A percentile compares a stretch with the other conserved stretches of the same genome.
phyloP scores from a whole-genome alignment of 2,797 vertebrate genomes.

The Aplochiton taeniatus region DNA sequence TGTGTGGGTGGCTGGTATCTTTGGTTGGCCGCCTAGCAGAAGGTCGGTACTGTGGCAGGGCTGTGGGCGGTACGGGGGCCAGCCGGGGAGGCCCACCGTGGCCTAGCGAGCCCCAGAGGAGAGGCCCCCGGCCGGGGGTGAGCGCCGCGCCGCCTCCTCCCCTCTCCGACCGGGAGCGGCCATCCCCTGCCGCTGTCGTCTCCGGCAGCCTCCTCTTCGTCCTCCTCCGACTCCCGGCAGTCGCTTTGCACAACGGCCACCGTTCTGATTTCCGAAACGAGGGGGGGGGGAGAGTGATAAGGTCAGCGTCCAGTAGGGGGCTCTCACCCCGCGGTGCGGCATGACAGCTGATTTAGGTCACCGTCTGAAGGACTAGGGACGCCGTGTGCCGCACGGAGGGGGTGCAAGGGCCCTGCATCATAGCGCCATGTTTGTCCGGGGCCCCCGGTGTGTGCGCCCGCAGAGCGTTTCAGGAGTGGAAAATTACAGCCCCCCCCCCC shows the following conservation, averaged over 20 bases:
- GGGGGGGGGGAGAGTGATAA: conserved; percentile 49
- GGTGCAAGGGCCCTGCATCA: too few species aligned
- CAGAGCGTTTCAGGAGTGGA: neutral
- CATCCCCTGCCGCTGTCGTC: too few species aligned
- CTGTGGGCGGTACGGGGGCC: conserved; percentile 43
- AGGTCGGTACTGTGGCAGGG: conserved; percentile 42
- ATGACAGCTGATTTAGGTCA: conserved; percentile 71
- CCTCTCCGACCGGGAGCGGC: too few species aligned
- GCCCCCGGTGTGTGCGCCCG: neutral
- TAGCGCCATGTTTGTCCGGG: conserved; percentile 24
- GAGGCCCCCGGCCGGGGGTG: too few species aligned
- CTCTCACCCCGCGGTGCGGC: conserved; percentile 51
- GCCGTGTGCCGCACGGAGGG: conserved; percentile 7
- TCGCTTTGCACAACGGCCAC: conserved; percentile 18
- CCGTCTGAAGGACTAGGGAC: conserved; percentile 56
- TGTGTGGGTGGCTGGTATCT: conserved; percentile 40
- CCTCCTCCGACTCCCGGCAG: too few species aligned
- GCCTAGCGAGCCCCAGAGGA: too few species aligned
- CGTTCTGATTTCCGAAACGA: too few species aligned
- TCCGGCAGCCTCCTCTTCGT: too few species aligned
- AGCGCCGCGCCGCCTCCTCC: too few species aligned
- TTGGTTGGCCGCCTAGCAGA: too few species aligned
- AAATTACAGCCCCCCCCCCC: neutral
- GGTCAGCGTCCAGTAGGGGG: conserved; percentile 70
- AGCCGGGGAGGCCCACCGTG: too few species aligned